Base-by-base conservation (phyloP, 2,113 vertebrate species). In the Scartelaos histophorus region DNA sequence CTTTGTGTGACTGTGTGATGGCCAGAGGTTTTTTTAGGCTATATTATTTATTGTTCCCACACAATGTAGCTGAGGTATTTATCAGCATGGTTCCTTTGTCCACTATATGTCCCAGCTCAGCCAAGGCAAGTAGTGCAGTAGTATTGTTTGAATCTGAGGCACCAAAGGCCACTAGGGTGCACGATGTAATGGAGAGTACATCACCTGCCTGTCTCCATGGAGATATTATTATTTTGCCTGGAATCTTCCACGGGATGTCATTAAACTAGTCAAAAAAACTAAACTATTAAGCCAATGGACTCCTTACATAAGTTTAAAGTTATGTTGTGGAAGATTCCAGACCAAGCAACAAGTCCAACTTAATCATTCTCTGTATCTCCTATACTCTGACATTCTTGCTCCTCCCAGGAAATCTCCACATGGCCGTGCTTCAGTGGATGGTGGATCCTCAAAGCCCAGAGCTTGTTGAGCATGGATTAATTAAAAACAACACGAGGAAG, bases 401-500 rank as follows among this genome's bases (percentile, higher is more conserved):
- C 19, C 11, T 64, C 17, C 9, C 16, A 12, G 61, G 34, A 64
- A 64, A 13, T 72, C 35, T 62, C 65, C 45, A 49, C 57, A 25
- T 13, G 45, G n/a, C 22, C 61, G 17, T 15, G 34, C 43, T 43
- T 53, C 47, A 54, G 61, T 13, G 54, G 13, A 22, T 65, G 70
- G 62, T 66, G 35, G 47, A 13, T 51, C 35, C 19, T 69, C 66
- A 13, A 66, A 49, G 71, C 57, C 38, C 34, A 61, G 25, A 61
- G 25, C 58, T 71, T 34, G 54, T 75, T 69, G 17, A 19, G 35
- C 71, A 69, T n/a, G 0, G 56, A 75, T 19, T 76, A 56, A 81
- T 71, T 69, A 22, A 66, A 54, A 73, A 58, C 71, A 75, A 69
- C 74, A 61, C 0, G 1, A 64, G 51, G 67, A 69, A 54, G 66